Evolutionary conservation across 2,797 vertebrate genomes (phyloP), one percentile per base, ranked within the genome.

Genomic region (Synanceia verrucosa): DNA sequence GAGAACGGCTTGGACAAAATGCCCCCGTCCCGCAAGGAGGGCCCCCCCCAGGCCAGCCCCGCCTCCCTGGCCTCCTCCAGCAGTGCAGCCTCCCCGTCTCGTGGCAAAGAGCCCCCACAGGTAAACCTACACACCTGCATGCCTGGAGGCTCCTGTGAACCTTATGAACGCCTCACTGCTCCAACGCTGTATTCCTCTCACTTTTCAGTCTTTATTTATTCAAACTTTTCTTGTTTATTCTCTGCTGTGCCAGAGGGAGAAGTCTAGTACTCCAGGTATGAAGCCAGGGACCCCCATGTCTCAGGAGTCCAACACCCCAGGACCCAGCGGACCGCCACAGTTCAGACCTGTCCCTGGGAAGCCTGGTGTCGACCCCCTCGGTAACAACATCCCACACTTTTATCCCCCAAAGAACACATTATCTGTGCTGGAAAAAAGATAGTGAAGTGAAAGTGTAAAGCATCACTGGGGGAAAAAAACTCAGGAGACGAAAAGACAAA

Each of bases 251-350:
- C 84, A 97, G 95, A 94, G 94, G 70, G 96, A 97, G 88, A 97
- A 97, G 79, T 95, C 95, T n/a, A 95, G 92, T 16, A 97, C 96
- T 0, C 96, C 96, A 14, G 95, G 94, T 51, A 92, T 97, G 85
- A 97, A 97, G 82, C 95, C 96, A 21, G 95, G 94, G 65, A 96
- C 96, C 0, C 96, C 96, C 1, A 96, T 96, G 48, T 96, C 96
- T 31, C 95, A 96, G 78, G 96, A 97, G 6, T 86, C 93, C 1
- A 79, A 84, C 34, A 94, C 92, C 1, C 90, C 94, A 0, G 94
- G 95, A 24, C 94, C 96, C 46, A 96, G 95, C 0, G 92, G 90
- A 18, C 89, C 94, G 8, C 94, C 95, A 2, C 96, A 96, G 76
- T 96, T 97, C 46, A 91, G 96, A 46, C 89, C 96, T 0, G 18